phyloP scores from a whole-genome alignment of 30 jellyfish, hydroid and myxozoan species.

The Hydractinia symbiolongicarpus region DNA sequence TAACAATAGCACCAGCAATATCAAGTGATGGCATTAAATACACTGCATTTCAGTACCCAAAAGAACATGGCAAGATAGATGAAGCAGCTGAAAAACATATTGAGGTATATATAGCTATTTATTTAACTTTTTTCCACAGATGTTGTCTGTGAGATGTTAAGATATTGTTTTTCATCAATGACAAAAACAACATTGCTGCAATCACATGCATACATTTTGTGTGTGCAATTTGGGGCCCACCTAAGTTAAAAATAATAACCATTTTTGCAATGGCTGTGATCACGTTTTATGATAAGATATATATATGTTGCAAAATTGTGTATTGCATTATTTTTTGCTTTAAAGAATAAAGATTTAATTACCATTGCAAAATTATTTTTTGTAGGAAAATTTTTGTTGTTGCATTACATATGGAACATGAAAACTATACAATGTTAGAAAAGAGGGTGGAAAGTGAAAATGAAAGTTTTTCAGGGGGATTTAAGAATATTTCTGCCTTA shows the following conservation, averaged over 20 bases:
- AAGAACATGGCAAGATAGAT: slow-evolving; percentile 16
- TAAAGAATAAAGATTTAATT: too few species aligned
- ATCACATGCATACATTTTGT: too few species aligned
- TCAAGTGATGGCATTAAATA: slow-evolving; percentile 41
- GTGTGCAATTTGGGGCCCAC: too few species aligned
- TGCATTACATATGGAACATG: too few species aligned
- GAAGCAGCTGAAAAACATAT: slow-evolving; percentile 41
- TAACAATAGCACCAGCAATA: slow-evolving; percentile 43
- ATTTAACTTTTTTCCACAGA: neutral
- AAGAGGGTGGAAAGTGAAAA: neutral
- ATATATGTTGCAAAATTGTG: neutral
- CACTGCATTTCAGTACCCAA: slow-evolving; percentile 47
- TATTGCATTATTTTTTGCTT: too few species aligned
- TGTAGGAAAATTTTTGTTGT: too few species aligned
- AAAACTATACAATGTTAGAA: too few species aligned
- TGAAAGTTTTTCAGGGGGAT: neutral
- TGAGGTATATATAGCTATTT: slow-evolving; percentile 37
- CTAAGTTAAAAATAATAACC: too few species aligned
- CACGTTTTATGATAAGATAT: neutral
- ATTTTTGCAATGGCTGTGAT: neutral
- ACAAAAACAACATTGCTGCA: too few species aligned
- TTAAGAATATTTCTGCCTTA: neutral
- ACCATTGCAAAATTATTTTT: too few species aligned
- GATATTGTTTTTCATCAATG: too few species aligned
- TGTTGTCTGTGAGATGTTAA: neutral